Evolutionary conservation across 2,888 invertebrate genomes (phyloP).

Genomic region (Eurois occulta): DNA sequence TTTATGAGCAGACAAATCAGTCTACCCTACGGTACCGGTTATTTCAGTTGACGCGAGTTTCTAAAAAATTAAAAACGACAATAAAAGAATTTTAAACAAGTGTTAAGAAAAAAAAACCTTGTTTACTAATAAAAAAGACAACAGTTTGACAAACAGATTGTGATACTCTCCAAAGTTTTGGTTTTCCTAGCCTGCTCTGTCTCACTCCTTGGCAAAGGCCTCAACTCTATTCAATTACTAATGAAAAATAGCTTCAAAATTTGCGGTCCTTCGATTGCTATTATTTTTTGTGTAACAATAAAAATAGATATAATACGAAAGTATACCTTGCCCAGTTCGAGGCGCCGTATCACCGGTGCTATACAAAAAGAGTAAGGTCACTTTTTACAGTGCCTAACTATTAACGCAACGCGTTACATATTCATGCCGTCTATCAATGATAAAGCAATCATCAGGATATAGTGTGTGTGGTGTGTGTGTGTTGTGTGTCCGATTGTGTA

Average conservation of each 20-base stretch:
- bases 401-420: conserved; percentile 26
- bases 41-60: not conserved
- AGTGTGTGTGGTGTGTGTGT: no score
- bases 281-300: not conserved
- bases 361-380: conserved; percentile 35
- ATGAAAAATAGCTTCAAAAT: no score
- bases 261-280: not conserved
- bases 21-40: no score
- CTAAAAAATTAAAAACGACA: not conserved
- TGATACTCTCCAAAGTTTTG: not conserved
- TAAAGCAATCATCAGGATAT: conserved; percentile 55
- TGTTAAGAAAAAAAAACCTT: no score
- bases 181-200: no score
- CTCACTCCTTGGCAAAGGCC: no score
- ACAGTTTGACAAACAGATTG: not conserved
- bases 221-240: not conserved
- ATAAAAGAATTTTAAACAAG: no score
- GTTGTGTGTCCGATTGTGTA: conserved; percentile 50
- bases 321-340: not conserved
- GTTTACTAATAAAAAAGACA: no score
- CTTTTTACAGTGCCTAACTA: conserved; percentile 33
- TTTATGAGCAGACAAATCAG: no score
- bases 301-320: not conserved
- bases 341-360: not conserved
- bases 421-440: conserved; percentile 33